Evolutionary conservation across 2,888 invertebrate genomes (phyloP), one percentile per base, ranked within the genome.

Genomic region (Cosmia trapezina): DNA sequence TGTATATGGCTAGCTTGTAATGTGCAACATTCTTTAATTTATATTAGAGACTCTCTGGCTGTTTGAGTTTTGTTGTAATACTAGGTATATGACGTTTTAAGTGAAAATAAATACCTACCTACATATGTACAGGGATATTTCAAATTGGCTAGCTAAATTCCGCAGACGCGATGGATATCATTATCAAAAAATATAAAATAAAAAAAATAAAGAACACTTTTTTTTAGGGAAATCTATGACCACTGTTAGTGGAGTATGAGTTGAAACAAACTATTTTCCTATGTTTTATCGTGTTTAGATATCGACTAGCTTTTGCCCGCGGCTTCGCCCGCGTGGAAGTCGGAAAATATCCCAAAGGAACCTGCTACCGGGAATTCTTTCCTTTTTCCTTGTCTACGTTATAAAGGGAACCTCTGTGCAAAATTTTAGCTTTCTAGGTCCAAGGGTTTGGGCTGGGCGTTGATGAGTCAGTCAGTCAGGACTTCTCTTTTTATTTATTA

Each of bases 21-120:
- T 70, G 56, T 68, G 73, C 62, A 53, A 69, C 78, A 73, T 80
- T 80, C 76, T 74, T 74, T 68, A 78, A 76, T 77, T 79, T 73
- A 76, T 70, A 56, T 63, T 28, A 14, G 17, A 60, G 61, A 49
- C 19, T 60, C 47, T 66, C 17, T 65, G 11, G 7, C 9, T n/a
- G 7, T 49, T 22, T 19, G 3, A 19, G 6, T 17, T 67, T 65
- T 66, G 51, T 22, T 62, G 45, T 22, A 56, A 47, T 65, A n/a
- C 9, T 17, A 17, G 14, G 33, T 56, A 22, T 57, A 70, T 49
- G 19, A 14, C 4, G 9, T 0, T 17, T 57, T 51, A 22, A 53
- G 11, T 61, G 14, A 43, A 60, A 59, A 14, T 71, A 0, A 14
- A 41, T 8, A 8, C 0, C 2, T 62, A 14, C 2, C 14, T 37